These are phyloP conservation scores for Tinea semifulvella DNA, from an alignment of 2,888 invertebrate genomes.

Conservation along the genomic window DNA sequence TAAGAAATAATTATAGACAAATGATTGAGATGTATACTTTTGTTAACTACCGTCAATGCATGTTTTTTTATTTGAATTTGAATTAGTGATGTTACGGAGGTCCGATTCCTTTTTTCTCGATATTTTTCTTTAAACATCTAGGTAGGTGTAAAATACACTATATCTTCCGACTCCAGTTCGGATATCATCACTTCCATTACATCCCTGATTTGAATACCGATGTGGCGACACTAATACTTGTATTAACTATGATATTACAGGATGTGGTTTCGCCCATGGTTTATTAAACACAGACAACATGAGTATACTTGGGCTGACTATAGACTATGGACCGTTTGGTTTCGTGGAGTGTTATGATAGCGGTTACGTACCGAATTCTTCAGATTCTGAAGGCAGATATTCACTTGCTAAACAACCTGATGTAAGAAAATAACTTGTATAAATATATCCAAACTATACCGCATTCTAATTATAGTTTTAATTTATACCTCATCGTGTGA, in stretches of 20 bases:
- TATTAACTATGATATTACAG: constrained; percentile 25
- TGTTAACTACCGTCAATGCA: no score
- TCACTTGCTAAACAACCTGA: constrained; percentile 68
- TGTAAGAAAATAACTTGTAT: constrained; percentile 33
- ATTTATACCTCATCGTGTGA: neutral
- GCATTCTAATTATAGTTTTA: neutral
- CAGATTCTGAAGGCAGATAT: constrained; percentile 71
- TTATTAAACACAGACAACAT: constrained; percentile 70
- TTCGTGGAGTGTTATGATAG: constrained; percentile 72
- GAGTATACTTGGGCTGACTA: constrained; percentile 71
- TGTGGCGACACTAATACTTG: no score
- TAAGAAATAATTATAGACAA: no score
- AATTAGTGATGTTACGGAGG: no score
- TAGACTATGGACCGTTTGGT: constrained; percentile 75
- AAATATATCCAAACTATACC: neutral
- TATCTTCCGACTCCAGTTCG: no score
- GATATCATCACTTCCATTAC: no score
- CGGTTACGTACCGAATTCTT: constrained; percentile 69
- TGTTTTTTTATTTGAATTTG: no score
- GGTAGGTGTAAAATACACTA: no score
- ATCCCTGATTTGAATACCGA: no score
- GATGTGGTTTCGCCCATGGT: constrained; percentile 70
- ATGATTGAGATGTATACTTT: no score
- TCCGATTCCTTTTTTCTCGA: no score
- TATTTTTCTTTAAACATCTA: no score